phyloP scores from a whole-genome alignment of 2,888 invertebrate species.

The Monochamus alternatus region DNA sequence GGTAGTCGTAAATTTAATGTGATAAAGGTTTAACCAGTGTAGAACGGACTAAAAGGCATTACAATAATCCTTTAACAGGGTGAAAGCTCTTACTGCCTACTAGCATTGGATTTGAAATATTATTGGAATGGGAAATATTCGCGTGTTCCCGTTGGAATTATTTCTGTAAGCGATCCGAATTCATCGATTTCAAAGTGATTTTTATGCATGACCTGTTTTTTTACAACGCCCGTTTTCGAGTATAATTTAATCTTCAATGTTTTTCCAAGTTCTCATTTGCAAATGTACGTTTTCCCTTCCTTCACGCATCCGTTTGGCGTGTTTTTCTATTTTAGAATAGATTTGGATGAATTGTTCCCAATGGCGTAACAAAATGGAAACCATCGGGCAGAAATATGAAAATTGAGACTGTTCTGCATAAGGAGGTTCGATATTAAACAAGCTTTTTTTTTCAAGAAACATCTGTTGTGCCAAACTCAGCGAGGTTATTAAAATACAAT shows the following conservation, averaged over 20 bases:
- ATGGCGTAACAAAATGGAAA: constrained; percentile 4
- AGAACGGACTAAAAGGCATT: constrained; percentile 45
- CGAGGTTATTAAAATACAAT: too few species aligned
- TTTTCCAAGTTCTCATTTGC: constrained; percentile 52
- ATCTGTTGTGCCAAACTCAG: too few species aligned
- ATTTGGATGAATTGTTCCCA: constrained; percentile 2
- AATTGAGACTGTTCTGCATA: too few species aligned
- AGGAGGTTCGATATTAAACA: too few species aligned
- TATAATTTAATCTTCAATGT: constrained; percentile 54
- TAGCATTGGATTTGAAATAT: constrained; percentile 47
- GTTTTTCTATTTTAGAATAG: constrained; percentile 11
- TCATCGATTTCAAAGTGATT: constrained; percentile 50
- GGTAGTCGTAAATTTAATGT: constrained; percentile 38
- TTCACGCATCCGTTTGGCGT: constrained; percentile 18
- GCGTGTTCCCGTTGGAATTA: constrained; percentile 53
- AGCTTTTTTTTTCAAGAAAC: too few species aligned
- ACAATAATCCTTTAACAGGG: constrained; percentile 44
- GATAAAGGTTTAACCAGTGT: constrained; percentile 42
- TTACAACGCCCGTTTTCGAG: constrained; percentile 45
- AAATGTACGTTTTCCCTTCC: constrained; percentile 48
- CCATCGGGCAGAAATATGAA: too few species aligned
- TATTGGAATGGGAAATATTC: constrained; percentile 49
- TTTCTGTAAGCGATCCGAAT: constrained; percentile 54
- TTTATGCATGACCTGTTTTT: constrained; percentile 53
- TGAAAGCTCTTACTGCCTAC: constrained; percentile 28